These are phyloP conservation scores for Nesogale talazaci DNA, from an alignment of 2,113 vertebrate genomes.

Conservation along the genomic window DNA sequence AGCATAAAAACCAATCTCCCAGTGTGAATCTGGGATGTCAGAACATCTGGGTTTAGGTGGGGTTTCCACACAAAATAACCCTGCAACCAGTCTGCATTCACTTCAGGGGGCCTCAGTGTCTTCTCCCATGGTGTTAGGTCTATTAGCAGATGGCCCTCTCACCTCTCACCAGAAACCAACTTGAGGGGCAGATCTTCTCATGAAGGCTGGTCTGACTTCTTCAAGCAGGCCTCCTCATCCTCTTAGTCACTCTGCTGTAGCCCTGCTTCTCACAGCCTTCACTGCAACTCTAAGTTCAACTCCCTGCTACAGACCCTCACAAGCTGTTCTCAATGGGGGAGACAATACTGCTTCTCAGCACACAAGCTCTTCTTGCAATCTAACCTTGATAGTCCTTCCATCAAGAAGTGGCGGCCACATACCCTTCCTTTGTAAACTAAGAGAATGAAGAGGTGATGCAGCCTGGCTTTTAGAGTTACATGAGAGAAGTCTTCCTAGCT, in stretches of 20 bases:
- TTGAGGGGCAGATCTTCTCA: neutral
- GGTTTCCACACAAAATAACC: neutral
- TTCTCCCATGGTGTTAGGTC: slow-evolving; percentile 10
- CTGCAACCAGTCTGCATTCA: slow-evolving; percentile 14
- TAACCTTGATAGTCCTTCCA: neutral
- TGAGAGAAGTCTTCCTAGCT: neutral
- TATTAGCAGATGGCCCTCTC: neutral
- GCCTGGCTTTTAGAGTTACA: neutral
- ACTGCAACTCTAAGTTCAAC: neutral
- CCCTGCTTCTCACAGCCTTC: neutral
- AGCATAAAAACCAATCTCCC: neutral
- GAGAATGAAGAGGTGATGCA: neutral
- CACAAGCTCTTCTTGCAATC: too few species aligned
- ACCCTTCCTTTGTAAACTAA: slow-evolving; percentile 12
- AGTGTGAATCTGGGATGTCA: neutral
- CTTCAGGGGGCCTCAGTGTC: slow-evolving; percentile 3
- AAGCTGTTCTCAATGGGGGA: neutral
- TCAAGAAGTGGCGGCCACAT: neutral
- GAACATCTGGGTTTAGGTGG: slow-evolving; percentile 4
- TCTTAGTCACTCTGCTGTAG: neutral
- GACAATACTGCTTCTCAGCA: neutral
- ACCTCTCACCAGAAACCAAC: slow-evolving; percentile 1
- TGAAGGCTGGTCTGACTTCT: neutral
- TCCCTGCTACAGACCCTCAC: neutral
- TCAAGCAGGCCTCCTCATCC: neutral